Conservation (phyloP, 2,888 invertebrate genomes). For the Willowsia nigromaculata region DNA sequence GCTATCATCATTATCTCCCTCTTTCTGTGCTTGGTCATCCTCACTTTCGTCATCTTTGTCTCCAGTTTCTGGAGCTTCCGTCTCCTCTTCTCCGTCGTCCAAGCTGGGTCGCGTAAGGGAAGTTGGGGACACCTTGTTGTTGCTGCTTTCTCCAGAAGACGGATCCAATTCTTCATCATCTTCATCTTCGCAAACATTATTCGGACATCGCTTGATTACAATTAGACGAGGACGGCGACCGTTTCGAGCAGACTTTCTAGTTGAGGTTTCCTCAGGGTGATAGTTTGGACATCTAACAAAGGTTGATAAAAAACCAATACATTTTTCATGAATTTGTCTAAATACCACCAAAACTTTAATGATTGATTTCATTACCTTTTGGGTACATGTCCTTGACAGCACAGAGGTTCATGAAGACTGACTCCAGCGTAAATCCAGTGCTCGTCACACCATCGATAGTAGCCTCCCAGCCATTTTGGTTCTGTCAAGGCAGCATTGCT, state of each 20-base stretch:
- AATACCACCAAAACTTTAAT: background rate
- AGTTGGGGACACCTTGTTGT: conserved; percentile 72
- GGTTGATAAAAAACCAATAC: background rate
- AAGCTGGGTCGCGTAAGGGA: conserved; percentile 31
- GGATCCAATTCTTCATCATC: conserved; percentile 70
- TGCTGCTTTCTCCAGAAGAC: conserved; percentile 45
- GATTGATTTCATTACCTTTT: conserved; percentile 62
- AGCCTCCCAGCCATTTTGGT: conserved; percentile 78
- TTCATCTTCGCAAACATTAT: conserved; percentile 76
- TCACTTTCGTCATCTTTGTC: conserved; percentile 49
- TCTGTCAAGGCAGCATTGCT: conserved; percentile 56
- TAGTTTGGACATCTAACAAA: conserved; percentile 72
- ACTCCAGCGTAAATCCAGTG: conserved; percentile 77
- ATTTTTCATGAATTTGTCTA: background rate
- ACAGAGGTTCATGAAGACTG: conserved; percentile 77
- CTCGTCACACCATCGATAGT: conserved; percentile 78
- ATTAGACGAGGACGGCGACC: conserved; percentile 74
- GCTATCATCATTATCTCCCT: conserved; percentile 41
- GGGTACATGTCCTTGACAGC: conserved; percentile 76
- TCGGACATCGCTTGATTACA: conserved; percentile 76
- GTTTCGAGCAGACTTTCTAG: conserved; percentile 50
- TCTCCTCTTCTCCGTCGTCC: conserved; percentile 68
- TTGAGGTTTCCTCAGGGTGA: conserved; percentile 52
- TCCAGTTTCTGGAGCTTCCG: conserved; percentile 50
- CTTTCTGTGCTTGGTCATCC: conserved; percentile 36